phyloP scores from a whole-genome alignment of 2,888 invertebrate genomes.

The Sepiola atlantica region DNA sequence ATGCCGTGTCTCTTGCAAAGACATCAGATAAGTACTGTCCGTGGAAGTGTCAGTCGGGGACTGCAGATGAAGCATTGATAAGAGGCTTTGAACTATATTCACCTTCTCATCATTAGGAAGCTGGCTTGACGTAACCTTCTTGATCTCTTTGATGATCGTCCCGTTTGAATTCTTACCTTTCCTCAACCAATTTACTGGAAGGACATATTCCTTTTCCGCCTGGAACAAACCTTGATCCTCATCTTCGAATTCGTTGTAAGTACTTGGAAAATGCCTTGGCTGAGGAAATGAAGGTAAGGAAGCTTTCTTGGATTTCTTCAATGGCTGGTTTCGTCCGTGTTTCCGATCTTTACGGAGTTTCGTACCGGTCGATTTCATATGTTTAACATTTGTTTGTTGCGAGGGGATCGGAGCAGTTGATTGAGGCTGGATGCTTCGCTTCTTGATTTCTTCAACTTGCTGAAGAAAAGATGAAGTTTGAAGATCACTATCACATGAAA shows the following conservation, averaged over 20 bases:
- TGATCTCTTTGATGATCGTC: background rate
- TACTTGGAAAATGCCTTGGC: background rate
- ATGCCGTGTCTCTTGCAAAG: background rate
- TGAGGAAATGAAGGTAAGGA: background rate
- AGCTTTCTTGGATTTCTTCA: slow-evolving; percentile 40
- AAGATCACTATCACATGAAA: background rate
- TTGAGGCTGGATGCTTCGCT: background rate
- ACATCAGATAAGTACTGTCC: background rate
- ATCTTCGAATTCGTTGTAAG: slow-evolving; percentile 1
- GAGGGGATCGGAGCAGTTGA: background rate
- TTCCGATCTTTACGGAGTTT: slow-evolving; percentile 18
- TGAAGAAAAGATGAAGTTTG: background rate
- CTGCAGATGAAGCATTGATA: background rate
- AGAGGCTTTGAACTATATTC: background rate
- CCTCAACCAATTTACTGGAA: background rate
- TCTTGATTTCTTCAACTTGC: background rate
- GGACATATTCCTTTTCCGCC: background rate
- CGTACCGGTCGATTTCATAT: background rate
- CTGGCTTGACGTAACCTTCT: slow-evolving; percentile 14
- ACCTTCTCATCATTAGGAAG: slow-evolving; percentile 2
- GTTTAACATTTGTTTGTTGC: background rate
- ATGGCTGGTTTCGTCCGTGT: background rate
- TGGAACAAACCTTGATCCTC: background rate
- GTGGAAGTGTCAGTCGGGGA: background rate
- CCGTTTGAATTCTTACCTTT: background rate